Evolutionary conservation across 2,888 invertebrate species (phyloP), one percentile per base, ranked within the genome.

Genomic region (Laothoe populi): DNA sequence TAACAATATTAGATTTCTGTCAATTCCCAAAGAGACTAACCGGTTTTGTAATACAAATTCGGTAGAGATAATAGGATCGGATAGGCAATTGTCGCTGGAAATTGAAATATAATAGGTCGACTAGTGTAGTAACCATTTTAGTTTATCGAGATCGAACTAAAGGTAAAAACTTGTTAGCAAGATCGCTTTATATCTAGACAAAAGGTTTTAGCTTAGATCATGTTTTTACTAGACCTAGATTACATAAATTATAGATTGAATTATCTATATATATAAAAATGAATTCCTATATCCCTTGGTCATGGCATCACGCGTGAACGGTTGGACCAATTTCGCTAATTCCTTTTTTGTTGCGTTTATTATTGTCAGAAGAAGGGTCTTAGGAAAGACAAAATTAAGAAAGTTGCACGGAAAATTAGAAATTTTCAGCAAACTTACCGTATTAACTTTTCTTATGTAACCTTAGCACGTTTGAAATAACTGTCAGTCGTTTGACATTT

Each of bases 51-150:
- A 53, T 16, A 53, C 53, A 11, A 53, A 53, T 53, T 53, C 19
- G 31, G 19, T 16, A 53, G 19, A 24, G 48, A n/a, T 48, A 26
- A 53, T 35, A 53, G 19, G 19, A 53, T 19, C 19, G 19, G 35
- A 53, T 53, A 53, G 19, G 31, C 53, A 11, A 53, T 53, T 53
- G 35, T 53, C 31, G 31, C 31, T 35, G 11, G n/a, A 16, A 35
- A 53, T 53, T 53, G 31, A 35, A 35, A 53, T 19, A 53, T 53
- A 53, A 53, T 53, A 53, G 35, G 31, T 31, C 16, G 53, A 19
- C 4, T 38, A 13, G 38, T 35, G 10, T 19, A 31, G 31, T 19
- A 53, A 26, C 16, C 11, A 53, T 35, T 53, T 53, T 19, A 19
- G 19, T 53, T 53, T 13, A 48, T 53, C 19, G 53, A 53, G 35